These are phyloP conservation scores for Zalophus californianus DNA, from an alignment of 2,797 vertebrate species.

Conservation along the genomic window DNA sequence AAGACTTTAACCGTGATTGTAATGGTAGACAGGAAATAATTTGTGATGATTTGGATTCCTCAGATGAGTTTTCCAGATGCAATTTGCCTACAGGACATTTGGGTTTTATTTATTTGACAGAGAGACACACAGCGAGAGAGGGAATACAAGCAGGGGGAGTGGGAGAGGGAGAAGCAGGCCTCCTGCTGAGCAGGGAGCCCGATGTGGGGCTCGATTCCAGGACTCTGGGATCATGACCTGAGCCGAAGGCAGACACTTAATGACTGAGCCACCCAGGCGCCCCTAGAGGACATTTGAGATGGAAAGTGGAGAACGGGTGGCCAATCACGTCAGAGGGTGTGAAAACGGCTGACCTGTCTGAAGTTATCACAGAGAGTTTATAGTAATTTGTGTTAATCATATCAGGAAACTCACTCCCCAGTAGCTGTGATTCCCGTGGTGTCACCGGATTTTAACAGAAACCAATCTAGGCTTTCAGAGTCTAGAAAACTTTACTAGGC, in stretches of 20 bases:
- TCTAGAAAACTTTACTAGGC: not conserved
- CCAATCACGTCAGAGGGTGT: not conserved
- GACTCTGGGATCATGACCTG: no score
- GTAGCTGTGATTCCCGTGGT: not conserved
- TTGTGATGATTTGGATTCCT: conserved; percentile 18
- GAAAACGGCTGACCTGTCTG: not conserved
- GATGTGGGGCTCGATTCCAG: no score
- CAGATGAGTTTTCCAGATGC: not conserved
- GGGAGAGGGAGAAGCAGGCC: no score
- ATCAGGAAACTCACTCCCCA: not conserved
- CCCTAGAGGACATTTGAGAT: conserved; percentile 31
- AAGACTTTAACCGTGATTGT: not conserved
- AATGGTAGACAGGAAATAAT: not conserved
- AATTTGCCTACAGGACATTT: conserved; percentile 37
- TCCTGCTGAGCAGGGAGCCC: no score
- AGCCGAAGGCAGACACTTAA: no score
- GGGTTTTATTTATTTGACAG: not conserved
- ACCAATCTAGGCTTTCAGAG: not conserved
- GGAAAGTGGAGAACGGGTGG: not conserved
- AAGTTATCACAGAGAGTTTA: not conserved
- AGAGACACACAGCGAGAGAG: no score
- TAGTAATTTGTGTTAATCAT: not conserved
- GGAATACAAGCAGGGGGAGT: no score
- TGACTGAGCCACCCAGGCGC: no score
- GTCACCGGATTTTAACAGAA: not conserved